These are phyloP conservation scores for Heliconius cydno DNA, from an alignment of 2,888 invertebrate genomes.

Conservation along the genomic window DNA sequence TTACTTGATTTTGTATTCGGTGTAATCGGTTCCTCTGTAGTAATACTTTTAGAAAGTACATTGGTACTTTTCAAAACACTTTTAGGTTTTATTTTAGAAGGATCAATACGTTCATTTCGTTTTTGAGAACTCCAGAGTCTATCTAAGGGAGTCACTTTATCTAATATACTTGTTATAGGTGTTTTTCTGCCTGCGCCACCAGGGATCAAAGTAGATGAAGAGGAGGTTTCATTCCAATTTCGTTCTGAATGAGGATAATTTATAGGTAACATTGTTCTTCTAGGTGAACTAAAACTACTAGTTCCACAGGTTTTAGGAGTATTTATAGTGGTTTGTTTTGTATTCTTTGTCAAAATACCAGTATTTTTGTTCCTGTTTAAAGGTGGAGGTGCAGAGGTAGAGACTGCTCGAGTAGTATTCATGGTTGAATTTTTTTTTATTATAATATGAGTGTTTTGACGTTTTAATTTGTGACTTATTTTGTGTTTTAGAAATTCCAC, in stretches of 20 bases:
- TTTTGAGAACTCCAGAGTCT: slow-evolving; percentile 81
- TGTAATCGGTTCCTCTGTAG: slow-evolving; percentile 47
- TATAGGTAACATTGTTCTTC: slow-evolving; percentile 73
- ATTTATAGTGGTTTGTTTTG: slow-evolving; percentile 53
- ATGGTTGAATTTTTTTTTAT: slow-evolving; percentile 53
- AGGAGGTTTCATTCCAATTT: slow-evolving; percentile 59
- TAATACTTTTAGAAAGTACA: slow-evolving; percentile 49
- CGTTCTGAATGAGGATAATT: slow-evolving; percentile 68
- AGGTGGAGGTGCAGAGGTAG: slow-evolving; percentile 73
- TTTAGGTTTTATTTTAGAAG: slow-evolving; percentile 64
- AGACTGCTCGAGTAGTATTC: slow-evolving; percentile 62
- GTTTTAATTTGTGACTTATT: slow-evolving; percentile 83
- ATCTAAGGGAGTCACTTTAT: slow-evolving; percentile 82
- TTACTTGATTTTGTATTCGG: slow-evolving; percentile 53
- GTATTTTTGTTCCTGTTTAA: slow-evolving; percentile 66
- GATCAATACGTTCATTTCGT: slow-evolving; percentile 74
- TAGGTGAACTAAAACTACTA: slow-evolving; percentile 77
- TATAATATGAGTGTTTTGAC: slow-evolving; percentile 77
- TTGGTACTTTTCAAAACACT: slow-evolving; percentile 52
- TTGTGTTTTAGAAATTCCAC: slow-evolving; percentile 85
- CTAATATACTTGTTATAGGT: slow-evolving; percentile 78
- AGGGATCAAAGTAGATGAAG: slow-evolving; percentile 69
- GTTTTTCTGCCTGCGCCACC: slow-evolving; percentile 79
- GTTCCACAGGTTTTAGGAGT: slow-evolving; percentile 63
- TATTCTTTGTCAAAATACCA: slow-evolving; percentile 50